Evolutionary conservation across 1,140 invertebrate species (phyloP).

Genomic region (Caenorhabditis latens): DNA sequence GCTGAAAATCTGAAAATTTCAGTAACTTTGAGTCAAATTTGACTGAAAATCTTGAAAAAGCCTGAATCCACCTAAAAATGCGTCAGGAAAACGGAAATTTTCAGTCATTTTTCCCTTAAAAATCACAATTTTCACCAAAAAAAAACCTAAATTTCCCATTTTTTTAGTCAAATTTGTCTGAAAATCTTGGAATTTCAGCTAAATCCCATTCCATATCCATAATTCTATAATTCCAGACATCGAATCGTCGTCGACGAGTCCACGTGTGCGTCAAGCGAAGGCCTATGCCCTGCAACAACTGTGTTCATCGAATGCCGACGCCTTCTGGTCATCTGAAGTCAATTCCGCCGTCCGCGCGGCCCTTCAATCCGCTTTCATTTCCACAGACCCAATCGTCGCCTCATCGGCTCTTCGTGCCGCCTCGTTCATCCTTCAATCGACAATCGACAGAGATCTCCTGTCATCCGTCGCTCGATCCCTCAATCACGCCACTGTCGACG

Average conservation of each 20-base stretch:
- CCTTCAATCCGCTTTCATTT: conserved; percentile 23
- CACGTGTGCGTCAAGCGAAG: conserved; percentile 45
- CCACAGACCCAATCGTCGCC: conserved; percentile 17
- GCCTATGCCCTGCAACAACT: conserved; percentile 54
- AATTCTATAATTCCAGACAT: conserved; percentile 10
- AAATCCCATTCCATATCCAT: too few relatives aligned
- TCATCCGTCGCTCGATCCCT: conserved; percentile 19
- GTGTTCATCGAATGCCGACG: not conserved
- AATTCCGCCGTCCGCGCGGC: not conserved
- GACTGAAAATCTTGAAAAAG: too few relatives aligned
- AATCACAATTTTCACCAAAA: too few relatives aligned
- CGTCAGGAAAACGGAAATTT: too few relatives aligned
- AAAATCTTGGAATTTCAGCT: too few relatives aligned
- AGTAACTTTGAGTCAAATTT: too few relatives aligned
- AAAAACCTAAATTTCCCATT: too few relatives aligned
- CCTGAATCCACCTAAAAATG: too few relatives aligned
- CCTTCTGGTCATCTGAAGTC: conserved; percentile 1
- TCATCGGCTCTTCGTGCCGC: conserved; percentile 26
- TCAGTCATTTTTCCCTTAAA: too few relatives aligned
- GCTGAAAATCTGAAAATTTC: too few relatives aligned
- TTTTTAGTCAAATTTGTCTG: too few relatives aligned
- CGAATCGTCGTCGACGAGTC: not conserved
- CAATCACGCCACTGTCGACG: conserved; percentile 52
- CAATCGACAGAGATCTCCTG: not conserved
- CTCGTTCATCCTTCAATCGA: conserved; percentile 3